Base-by-base conservation (phyloP, 2,797 vertebrate genomes). In the Melanotaenia parkinsoni region DNA sequence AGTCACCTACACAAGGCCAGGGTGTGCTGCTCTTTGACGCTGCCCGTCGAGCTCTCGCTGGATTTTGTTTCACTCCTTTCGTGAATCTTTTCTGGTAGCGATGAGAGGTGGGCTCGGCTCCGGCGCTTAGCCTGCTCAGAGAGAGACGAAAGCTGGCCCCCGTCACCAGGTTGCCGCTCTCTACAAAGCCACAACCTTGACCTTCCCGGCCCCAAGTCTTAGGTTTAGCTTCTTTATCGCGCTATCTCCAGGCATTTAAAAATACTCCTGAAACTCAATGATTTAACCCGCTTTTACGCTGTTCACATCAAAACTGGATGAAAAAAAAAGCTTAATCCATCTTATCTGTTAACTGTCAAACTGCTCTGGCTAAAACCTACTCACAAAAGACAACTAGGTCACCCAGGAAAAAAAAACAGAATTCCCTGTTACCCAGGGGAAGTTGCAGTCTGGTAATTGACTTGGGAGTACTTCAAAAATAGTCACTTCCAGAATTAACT, bases 341-440 rank as follows among this genome's bases (percentile, higher is more conserved):
- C 94, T 95, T 95, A 95, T 95, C 95, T 94, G 95, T 95, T 95
- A 93, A 95, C 94, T 95, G 95, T 95, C 95, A 95, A 95, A 95
- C 94, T 94, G 94, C 93, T 93, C 91, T 70, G 84, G 93, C 94
- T 95, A 95, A 95, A 95, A 95, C 95, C 94, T 95, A 93, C 94
- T 95, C 93, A 95, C 92, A 95, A 95, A 95, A 95, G 94, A 95
- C 95, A 95, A 95, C 93, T 95, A 94, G 95, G 95, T 95, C 95
- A 95, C 93, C 91, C 89, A 92, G 92, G 90, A 74, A 86, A 89
- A 60, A 74, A 82, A 88, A 92, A 85, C 82, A 83, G 90, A 92
- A 91, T 94, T 93, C 83, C 88, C 86, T 65, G 89, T 94, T 93
- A 91, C 93, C 81, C 88, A 88, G 88, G 86, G 91, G 93, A 94